A percentile compares a stretch with the other conserved stretches of the same genome.
phyloP scores from a whole-genome alignment of 2,113 vertebrate genomes.

The Excalfactoria chinensis region DNA sequence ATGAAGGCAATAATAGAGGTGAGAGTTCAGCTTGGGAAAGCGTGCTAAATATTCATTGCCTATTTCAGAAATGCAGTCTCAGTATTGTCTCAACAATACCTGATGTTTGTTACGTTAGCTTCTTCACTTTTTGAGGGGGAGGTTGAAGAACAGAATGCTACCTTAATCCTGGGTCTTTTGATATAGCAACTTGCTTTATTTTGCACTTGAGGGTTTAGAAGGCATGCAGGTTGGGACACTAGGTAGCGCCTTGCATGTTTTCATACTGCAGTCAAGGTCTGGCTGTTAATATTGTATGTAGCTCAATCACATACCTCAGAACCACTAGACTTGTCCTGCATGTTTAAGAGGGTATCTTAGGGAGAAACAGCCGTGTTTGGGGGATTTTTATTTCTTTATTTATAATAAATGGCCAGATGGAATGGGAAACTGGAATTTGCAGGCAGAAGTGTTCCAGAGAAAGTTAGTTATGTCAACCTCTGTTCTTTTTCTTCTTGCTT shows the following conservation, averaged over 20 bases:
- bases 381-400: background rate
- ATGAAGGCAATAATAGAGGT: conserved; percentile 99
- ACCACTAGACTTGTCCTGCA: conserved; percentile 31
- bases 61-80: background rate
- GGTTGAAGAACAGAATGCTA: background rate
- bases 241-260: conserved; percentile 47
- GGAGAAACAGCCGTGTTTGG: background rate
- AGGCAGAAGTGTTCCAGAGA: background rate
- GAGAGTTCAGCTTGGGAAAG: conserved; percentile 48
- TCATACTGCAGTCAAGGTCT: conserved; percentile 27
- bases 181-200: background rate
- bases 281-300: conserved; percentile 40
- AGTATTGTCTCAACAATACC: background rate
- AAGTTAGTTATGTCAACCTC: background rate
- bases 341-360: background rate
- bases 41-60: background rate
- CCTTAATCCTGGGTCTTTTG: background rate
- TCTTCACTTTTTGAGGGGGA: background rate
- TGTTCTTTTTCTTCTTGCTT: background rate
- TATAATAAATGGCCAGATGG: background rate
- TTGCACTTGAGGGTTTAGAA: background rate
- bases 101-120: background rate
- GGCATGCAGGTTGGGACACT: background rate
- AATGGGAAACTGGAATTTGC: background rate
- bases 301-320: conserved; percentile 6